A percentile compares a stretch with the other conserved stretches of the same genome.
Conservation (phyloP, 2,113 vertebrate genomes). For the Dipodomys ordii region DNA sequence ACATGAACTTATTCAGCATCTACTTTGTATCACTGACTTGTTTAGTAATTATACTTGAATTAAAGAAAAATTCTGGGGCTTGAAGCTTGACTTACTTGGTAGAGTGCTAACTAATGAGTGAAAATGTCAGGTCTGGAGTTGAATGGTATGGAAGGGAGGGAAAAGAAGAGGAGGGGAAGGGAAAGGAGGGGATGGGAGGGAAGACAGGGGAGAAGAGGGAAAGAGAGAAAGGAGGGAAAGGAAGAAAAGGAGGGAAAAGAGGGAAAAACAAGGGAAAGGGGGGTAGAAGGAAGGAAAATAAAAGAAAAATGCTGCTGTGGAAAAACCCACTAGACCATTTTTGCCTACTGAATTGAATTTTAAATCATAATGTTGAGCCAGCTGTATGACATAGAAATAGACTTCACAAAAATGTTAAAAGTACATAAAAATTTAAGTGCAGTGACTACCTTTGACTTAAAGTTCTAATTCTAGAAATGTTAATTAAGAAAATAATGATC, state of each 20-base stretch:
- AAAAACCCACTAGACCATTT: not conserved
- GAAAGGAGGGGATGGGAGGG: too few species aligned
- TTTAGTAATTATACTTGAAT: not conserved
- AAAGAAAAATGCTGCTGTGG: not conserved
- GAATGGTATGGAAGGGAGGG: too few species aligned
- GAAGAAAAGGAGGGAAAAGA: too few species aligned
- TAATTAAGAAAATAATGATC: slow-evolving; percentile 16
- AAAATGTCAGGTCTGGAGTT: too few species aligned
- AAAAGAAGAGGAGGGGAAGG: too few species aligned
- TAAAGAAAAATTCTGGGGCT: slow-evolving; percentile 4
- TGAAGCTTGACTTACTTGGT: too few species aligned
- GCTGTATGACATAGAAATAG: not conserved
- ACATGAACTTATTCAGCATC: too few species aligned
- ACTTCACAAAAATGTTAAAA: not conserved
- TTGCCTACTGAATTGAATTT: not conserved
- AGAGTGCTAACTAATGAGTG: too few species aligned
- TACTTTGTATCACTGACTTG: not conserved
- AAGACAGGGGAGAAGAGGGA: too few species aligned
- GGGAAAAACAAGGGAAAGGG: too few species aligned
- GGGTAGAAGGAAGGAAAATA: too few species aligned
- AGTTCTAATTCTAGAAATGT: slow-evolving; percentile 44
- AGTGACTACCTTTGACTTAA: not conserved
- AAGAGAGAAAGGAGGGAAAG: too few species aligned
- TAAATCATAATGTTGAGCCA: not conserved
- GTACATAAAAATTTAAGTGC: not conserved